phyloP scores from a whole-genome alignment of 2,888 invertebrate genomes.

The Scrobipalpa costella region DNA sequence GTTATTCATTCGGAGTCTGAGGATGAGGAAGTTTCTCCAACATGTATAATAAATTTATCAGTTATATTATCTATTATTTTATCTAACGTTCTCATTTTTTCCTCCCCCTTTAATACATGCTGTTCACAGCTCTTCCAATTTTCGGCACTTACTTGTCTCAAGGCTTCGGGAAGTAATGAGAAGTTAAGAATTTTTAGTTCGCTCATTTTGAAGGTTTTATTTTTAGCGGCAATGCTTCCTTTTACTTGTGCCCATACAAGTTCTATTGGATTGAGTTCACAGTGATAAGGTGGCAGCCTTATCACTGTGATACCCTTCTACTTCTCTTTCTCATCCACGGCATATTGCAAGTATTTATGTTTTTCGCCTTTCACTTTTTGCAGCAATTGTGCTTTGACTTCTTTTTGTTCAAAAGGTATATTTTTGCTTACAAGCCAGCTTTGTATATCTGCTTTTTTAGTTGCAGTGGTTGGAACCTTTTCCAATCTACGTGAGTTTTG shows the following conservation, averaged over 20 bases:
- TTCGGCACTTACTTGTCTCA: too few species aligned
- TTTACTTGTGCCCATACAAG: conserved; percentile 31
- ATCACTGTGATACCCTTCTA: conserved; percentile 15
- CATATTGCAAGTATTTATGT: neutral
- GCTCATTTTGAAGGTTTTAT: conserved; percentile 26
- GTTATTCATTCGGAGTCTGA: too few species aligned
- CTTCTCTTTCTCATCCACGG: conserved; percentile 17
- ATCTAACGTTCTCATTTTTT: too few species aligned
- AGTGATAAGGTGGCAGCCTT: conserved; percentile 30
- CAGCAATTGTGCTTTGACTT: neutral
- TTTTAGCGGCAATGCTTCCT: conserved; percentile 12
- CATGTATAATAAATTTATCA: too few species aligned
- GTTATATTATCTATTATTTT: too few species aligned
- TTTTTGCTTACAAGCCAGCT: conserved; percentile 6
- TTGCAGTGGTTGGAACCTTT: neutral
- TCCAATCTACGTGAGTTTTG: conserved; percentile 27
- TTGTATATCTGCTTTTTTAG: neutral
- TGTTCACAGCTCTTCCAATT: too few species aligned
- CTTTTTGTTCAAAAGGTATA: neutral
- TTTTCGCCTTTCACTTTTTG: neutral
- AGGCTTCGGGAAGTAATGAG: too few species aligned
- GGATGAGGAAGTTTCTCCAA: too few species aligned
- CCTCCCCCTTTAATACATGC: too few species aligned
- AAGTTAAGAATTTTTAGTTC: too few species aligned
- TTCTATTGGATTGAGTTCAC: conserved; percentile 31